Base-by-base conservation (phyloP, 2,797 vertebrate species). In the Avahi laniger region DNA sequence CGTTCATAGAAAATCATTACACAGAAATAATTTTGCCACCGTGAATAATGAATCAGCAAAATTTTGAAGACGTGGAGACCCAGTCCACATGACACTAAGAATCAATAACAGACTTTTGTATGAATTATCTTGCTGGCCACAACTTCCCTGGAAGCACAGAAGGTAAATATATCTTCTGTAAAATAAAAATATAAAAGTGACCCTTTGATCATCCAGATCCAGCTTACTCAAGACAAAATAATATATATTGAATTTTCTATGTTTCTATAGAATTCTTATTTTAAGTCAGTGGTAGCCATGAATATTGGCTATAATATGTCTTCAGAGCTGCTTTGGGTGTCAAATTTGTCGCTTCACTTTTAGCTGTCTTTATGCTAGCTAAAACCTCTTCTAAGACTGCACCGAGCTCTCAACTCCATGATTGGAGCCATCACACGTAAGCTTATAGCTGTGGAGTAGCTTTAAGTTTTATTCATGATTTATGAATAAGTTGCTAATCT, bases 401-500 rank as follows among this genome's bases (percentile, higher is more conserved):
- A 2, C 26, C 33, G 22, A 84, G 33, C 15, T 67, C 26, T 57
- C 22, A 78, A 26, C 48, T 84, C 52, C 26, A 6, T 30, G 20
- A 91, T 38, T 92, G 63, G 46, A 93, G n/a, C 46, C 48, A 20
- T 38, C 11, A 54, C 52, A 48, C 54, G 38, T 15, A 89, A 38
- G 28, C 20, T 89, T 46, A 48, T 12, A 84, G 76, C 69, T 90
- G 54, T 57, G 20, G 48, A 90, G 1, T 2, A 69, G 41, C 7
- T 72, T 69, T 83, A 90, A 86, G 28, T 84, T 92, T 85, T 35
- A 11, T 81, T 41, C 48, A 72, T 73, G 38, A 93, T 46, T 91
- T 79, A 93, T 67, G 43, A 94, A 69, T 80, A 79, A 94, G 26
- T 85, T 54, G 22, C 65, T 90, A 13, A 93, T n/a, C 33, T 89